Evolutionary conservation across 2,888 invertebrate species (phyloP).

Genomic region (Calameuta filiformis): DNA sequence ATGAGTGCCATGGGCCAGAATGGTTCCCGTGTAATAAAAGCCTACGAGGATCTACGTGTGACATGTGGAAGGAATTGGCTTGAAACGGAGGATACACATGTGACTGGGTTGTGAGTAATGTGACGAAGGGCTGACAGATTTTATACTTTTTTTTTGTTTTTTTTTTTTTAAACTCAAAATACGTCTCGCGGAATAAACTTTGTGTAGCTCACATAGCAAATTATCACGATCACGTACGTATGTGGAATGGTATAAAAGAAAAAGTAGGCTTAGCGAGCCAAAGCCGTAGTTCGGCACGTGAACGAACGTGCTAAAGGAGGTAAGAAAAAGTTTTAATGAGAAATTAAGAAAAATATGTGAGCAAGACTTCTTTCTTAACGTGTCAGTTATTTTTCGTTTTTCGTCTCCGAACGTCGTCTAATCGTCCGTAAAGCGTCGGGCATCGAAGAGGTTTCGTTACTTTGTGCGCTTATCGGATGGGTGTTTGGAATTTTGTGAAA

Average conservation of each 20-base stretch:
- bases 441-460: not conserved
- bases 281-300: not conserved
- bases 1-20: constrained; percentile 22
- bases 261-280: not conserved
- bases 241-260: not conserved
- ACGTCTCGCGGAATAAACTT: not conserved
- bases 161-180: not conserved
- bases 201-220: not conserved
- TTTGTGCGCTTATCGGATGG: not conserved
- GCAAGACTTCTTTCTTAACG: not conserved
- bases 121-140: not conserved
- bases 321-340: not conserved
- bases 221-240: not conserved
- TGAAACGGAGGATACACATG: not conserved
- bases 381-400: too few species aligned
- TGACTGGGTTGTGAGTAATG: not conserved
- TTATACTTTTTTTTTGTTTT: not conserved
- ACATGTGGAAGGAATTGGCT: not conserved
- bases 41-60: not conserved
- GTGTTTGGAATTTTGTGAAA: not conserved
- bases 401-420: not conserved
- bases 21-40: not conserved
- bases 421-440: not conserved
- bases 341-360: not conserved
- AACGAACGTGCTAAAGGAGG: not conserved